Conservation (phyloP, 2,888 invertebrate genomes). For the Junonia oenone region DNA sequence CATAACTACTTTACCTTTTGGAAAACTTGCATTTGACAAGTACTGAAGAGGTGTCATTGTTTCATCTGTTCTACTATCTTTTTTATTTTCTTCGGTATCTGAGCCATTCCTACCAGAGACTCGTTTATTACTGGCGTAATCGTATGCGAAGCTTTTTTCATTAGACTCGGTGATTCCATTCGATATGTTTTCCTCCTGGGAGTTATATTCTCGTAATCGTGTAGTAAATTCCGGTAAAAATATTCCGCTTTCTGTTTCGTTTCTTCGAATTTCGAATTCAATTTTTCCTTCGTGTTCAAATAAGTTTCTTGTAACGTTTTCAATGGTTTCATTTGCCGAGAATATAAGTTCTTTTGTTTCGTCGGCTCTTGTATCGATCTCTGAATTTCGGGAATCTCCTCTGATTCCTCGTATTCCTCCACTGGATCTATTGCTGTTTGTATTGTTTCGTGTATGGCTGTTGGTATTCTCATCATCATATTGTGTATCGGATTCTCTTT, state of each 20-base stretch:
- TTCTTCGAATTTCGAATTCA: slow-evolving; percentile 54
- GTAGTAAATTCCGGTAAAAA: slow-evolving; percentile 59
- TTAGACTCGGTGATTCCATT: slow-evolving; percentile 49
- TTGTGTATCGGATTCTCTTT: slow-evolving; percentile 52
- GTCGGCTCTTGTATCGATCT: slow-evolving; percentile 34
- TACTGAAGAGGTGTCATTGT: slow-evolving; percentile 41
- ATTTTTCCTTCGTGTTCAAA: slow-evolving; percentile 45
- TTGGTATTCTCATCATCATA: slow-evolving; percentile 61
- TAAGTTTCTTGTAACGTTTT: slow-evolving; percentile 42
- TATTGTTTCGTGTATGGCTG: slow-evolving; percentile 63
- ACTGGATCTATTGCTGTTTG: slow-evolving; percentile 55
- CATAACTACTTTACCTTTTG: slow-evolving; percentile 48
- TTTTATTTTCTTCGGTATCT: slow-evolving; percentile 63
- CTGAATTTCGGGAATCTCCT: slow-evolving; percentile 40
- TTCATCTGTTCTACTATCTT: slow-evolving; percentile 60
- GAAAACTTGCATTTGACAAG: slow-evolving; percentile 21
- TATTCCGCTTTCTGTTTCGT: slow-evolving; percentile 59
- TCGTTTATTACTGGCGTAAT: slow-evolving; percentile 63
- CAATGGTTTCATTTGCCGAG: slow-evolving; percentile 40
- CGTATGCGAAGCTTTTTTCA: slow-evolving; percentile 56
- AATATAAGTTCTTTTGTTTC: slow-evolving; percentile 24
- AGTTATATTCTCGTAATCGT: slow-evolving; percentile 56
- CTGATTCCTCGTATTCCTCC: slow-evolving; percentile 43
- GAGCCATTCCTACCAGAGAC: slow-evolving; percentile 59
- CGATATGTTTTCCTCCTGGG: slow-evolving; percentile 48